Evolutionary conservation across 2,797 vertebrate genomes (phyloP).

Genomic region (Chiloscyllium punctatum): DNA sequence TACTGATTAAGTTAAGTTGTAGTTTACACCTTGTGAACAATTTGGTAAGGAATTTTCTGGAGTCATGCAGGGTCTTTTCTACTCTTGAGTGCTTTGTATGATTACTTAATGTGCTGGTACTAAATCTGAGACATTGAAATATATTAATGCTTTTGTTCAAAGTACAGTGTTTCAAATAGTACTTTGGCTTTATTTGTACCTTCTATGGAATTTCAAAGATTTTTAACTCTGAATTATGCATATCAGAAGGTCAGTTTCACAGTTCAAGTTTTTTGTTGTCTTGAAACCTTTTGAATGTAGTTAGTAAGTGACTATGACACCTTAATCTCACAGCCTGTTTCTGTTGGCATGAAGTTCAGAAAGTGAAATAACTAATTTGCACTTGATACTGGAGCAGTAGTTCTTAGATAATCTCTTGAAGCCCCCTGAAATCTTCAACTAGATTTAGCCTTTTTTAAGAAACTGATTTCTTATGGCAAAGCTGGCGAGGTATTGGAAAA

Average conservation of each 20-base stretch:
- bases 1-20: not conserved
- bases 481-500: not conserved
- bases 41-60: not conserved
- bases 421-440: not conserved
- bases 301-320: not conserved
- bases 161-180: not conserved
- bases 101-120: not conserved
- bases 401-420: not conserved
- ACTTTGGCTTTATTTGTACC: not conserved
- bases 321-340: not conserved
- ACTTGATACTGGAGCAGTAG: not conserved
- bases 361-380: not conserved
- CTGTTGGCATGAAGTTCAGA: not conserved
- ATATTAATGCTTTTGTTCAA: not conserved
- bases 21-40: not conserved
- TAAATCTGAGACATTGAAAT: slow-evolving; percentile 3
- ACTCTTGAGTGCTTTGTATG: not conserved
- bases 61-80: not conserved
- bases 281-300: not conserved
- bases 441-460: not conserved
- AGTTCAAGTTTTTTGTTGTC: not conserved
- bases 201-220: not conserved
- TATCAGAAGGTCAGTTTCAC: not conserved
- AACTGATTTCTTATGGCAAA: not conserved
- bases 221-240: not conserved